Base-by-base conservation (phyloP, 2,797 vertebrate species). In the Urophycis tenuis region DNA sequence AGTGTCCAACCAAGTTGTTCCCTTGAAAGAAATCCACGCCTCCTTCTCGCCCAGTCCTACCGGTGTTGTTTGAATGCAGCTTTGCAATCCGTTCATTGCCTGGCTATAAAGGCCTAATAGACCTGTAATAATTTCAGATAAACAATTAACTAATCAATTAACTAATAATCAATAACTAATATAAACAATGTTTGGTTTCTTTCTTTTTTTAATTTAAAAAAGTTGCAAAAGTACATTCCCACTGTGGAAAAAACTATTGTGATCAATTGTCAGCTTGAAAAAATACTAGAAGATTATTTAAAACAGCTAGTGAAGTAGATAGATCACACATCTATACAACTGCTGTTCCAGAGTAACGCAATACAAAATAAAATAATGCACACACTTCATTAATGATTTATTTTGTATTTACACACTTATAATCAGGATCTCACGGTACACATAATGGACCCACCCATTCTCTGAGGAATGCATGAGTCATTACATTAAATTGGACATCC, bases 1-100 rank as follows among this genome's bases (percentile, higher is more conserved):
- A 29, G 79, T 32, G 72, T 7, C 91, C 89, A 92, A 90, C 88
- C 81, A 85, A 3, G 14, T 72, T 12, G 29, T n/a, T 33, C 32
- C 6, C 22, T 39, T 29, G 35, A 4, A 6, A 25, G n/a, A 25
- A 36, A 30, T n/a, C 53, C 22, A 25, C 53, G 53, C 53, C 53
- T 9, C 8, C 53, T 60, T 25, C 7, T 60, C 53, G 53, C 22
- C n/a, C 53, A 60, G 53, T 19, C n/a, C 53, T 19, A 2, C 22
- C 25, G 7, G 10, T 22, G 53, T 60, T 19, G 45, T 53, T 53
- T 53, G 45, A 53, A 53, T 53, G 17, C 45, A 22, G 45, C 45
- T 53, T 22, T 60, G 22, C 53, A 60, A 60, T 60, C 5, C 45
- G 19, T 53, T 53, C 45, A 53, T 22, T 19, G 12, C 45, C 45